phyloP scores from a whole-genome alignment of 2,888 invertebrate species.

The Leptopilina syphax region DNA sequence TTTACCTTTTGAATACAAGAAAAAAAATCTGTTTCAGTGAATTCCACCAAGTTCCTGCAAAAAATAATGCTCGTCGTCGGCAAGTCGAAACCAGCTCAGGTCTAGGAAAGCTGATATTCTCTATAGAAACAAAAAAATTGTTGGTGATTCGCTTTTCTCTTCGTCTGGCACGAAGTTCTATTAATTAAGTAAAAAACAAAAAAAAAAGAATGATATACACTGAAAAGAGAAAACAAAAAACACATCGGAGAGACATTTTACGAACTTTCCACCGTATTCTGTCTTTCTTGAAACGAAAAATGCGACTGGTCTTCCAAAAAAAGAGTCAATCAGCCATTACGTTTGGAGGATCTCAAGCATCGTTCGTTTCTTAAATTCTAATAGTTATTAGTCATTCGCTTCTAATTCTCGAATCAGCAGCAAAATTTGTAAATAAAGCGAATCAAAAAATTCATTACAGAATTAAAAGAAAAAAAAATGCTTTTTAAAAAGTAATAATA shows the following conservation, averaged over 20 bases:
- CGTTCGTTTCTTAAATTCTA: slow-evolving; percentile 22
- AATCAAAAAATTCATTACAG: neutral
- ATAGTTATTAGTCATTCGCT: slow-evolving; percentile 7
- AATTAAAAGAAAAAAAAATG: slow-evolving; percentile 1
- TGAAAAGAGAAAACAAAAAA: slow-evolving; percentile 12
- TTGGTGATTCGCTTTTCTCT: slow-evolving; percentile 21
- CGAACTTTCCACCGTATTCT: slow-evolving; percentile 19
- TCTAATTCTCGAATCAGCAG: slow-evolving; percentile 24
- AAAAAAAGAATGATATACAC: neutral
- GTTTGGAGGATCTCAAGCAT: slow-evolving; percentile 23
- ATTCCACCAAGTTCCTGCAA: slow-evolving; percentile 82
- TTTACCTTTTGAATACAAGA: neutral
- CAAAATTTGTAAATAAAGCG: neutral
- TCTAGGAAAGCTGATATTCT: slow-evolving; percentile 76
- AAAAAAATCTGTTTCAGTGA: slow-evolving; percentile 77
- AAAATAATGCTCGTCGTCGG: slow-evolving; percentile 87
- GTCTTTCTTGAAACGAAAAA: slow-evolving; percentile 18
- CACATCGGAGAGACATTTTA: slow-evolving; percentile 36
- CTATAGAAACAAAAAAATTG: slow-evolving; percentile 27
- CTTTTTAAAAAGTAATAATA: neutral
- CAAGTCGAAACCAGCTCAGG: slow-evolving; percentile 84
- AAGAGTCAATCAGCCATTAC: slow-evolving; percentile 48
- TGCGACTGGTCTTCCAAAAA: slow-evolving; percentile 46
- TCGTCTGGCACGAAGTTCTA: slow-evolving; percentile 23
- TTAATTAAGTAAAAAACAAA: neutral